Conservation (phyloP, 2,113 vertebrate genomes). For the Guaruba guarouba region DNA sequence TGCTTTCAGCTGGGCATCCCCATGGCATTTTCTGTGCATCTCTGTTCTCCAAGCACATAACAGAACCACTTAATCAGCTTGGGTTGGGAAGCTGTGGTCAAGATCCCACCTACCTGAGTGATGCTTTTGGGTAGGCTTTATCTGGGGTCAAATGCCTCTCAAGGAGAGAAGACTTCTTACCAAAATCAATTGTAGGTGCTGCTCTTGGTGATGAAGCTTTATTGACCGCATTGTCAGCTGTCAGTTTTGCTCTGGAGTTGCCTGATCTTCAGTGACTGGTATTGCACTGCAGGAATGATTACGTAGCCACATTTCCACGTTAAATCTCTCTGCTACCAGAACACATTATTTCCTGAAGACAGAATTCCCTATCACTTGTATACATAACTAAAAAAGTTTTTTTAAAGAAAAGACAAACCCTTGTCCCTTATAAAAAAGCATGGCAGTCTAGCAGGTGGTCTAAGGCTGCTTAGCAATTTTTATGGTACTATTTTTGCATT, state of each 20-base stretch:
- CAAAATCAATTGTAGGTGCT: not conserved
- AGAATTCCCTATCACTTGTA: not conserved
- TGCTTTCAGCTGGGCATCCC: not conserved
- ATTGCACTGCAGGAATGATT: not conserved
- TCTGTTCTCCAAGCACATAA: not conserved
- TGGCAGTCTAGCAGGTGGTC: not conserved
- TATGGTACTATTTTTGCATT: not conserved
- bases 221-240: not conserved
- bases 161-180: not conserved
- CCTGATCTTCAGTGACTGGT: not conserved
- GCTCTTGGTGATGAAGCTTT: not conserved
- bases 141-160: not conserved
- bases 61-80: not conserved
- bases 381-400: not conserved
- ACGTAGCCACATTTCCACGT: not conserved
- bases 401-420: not conserved
- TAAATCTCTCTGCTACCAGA: not conserved
- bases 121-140: not conserved
- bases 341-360: not conserved
- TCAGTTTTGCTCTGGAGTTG: not conserved
- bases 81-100: not conserved
- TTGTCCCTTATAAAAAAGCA: not conserved
- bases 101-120: not conserved
- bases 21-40: not conserved
- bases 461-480: constrained; percentile 1